A percentile compares a stretch with the other conserved stretches of the same genome.
phyloP scores from a whole-genome alignment of 2,113 vertebrate genomes.

The Toxotes chatareus region DNA sequence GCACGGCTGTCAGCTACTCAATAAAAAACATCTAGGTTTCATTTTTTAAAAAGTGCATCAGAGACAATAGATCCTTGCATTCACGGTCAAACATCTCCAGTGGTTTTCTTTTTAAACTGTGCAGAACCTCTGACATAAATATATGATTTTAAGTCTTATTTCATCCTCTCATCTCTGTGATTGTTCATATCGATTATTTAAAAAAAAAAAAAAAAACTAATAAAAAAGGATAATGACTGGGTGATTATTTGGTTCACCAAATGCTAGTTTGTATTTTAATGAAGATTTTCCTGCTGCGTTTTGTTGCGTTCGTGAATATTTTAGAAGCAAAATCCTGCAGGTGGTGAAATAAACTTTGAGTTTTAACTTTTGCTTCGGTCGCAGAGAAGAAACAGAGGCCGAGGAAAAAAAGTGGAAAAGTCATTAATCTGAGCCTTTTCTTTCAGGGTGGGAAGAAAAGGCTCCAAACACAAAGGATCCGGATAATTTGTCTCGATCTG shows the following conservation, averaged over 20 bases:
- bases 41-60: constrained; percentile 67
- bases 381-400: constrained; percentile 25
- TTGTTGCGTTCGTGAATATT: neutral
- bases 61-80: constrained; percentile 25
- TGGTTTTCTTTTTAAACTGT: constrained; percentile 18
- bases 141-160: constrained; percentile 45
- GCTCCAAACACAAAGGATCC: constrained; percentile 38
- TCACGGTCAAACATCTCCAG: constrained; percentile 26
- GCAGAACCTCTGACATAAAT: constrained; percentile 60
- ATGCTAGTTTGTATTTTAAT: constrained; percentile 1
- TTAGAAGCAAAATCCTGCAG: neutral
- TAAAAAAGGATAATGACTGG: neutral
- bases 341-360: neutral
- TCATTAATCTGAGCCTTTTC: constrained; percentile 56
- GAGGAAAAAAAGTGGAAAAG: constrained; percentile 8
- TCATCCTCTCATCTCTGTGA: constrained; percentile 30
- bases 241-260: constrained; percentile 33
- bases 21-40: constrained; percentile 60
- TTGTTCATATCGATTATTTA: constrained; percentile 24
- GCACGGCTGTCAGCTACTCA: constrained; percentile 59
- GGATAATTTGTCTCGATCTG: constrained; percentile 26
- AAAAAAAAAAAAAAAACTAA: neutral
- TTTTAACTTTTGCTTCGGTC: neutral
- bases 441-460: constrained; percentile 58
- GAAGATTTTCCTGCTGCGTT: neutral